These are phyloP conservation scores for Nixonia krombeini DNA, from an alignment of 1,140 invertebrate genomes.

Conservation along the genomic window DNA sequence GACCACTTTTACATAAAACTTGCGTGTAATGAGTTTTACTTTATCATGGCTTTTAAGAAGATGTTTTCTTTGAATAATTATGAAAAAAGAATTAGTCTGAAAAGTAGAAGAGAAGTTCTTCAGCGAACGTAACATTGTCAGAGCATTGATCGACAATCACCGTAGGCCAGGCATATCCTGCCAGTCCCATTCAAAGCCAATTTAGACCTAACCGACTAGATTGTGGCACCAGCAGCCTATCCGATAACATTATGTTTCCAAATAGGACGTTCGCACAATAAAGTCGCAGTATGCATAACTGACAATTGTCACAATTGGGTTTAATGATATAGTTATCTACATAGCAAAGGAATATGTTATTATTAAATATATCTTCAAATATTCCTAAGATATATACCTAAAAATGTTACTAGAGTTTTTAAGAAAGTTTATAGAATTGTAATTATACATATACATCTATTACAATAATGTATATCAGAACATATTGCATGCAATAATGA, in stretches of 20 bases:
- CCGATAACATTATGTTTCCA: constrained; percentile 7
- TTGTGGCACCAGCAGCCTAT: neutral
- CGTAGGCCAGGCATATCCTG: neutral
- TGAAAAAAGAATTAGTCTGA: neutral
- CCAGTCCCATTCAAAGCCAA: constrained; percentile 8
- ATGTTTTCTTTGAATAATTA: constrained; percentile 1
- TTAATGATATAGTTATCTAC: too few species aligned
- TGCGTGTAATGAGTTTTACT: neutral
- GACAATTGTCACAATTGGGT: neutral
- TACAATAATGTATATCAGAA: too few species aligned
- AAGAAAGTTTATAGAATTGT: too few species aligned
- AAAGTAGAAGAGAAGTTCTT: neutral
- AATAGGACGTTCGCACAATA: constrained; percentile 4
- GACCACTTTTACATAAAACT: neutral
- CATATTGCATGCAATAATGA: too few species aligned
- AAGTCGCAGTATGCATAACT: neutral
- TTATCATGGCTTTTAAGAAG: neutral
- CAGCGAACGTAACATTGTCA: neutral
- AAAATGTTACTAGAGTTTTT: too few species aligned
- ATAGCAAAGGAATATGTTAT: too few species aligned
- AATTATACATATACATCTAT: too few species aligned
- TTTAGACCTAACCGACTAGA: neutral
- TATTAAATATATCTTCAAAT: too few species aligned
- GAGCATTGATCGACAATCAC: constrained; percentile 1
- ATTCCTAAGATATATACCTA: too few species aligned